Base-by-base conservation (phyloP, 2,797 vertebrate genomes). In the Cyprinodon diabolis region DNA sequence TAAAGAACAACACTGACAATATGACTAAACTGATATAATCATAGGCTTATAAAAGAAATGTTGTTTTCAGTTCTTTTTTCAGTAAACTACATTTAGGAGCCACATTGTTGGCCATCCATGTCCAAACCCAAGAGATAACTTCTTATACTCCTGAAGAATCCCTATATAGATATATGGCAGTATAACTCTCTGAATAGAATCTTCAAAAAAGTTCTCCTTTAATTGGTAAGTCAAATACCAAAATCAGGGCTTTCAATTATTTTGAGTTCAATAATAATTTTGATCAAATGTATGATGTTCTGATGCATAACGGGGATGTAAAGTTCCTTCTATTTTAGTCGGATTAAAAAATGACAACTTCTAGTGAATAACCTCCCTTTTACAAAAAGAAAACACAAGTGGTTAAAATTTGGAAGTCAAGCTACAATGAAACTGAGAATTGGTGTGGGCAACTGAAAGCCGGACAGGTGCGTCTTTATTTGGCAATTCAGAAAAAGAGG, bases 1-100 rank as follows among this genome's bases (percentile, higher is more conserved):
- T 86, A 76, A 90, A 84, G 85, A 82, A 84, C 84, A 82, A 80
- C 85, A 73, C 80, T 87, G 80, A 79, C 71, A 72, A 62, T 82
- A 72, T 83, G 89, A 83, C 72, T 73, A 63, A 77, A 85, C 80
- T 82, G 66, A 87, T 85, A 79, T 23, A 71, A 30, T 30, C 30
- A 30, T 30, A 30, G 58, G 68, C 54, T 80, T 77, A 73, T 69
- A 72, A 30, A 30, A 30, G 30, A 30, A 30, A 30, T 0, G 69
- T 79, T 82, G 79, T 13, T 82, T 67, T 43, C n/a, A 19, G 30
- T 54, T 79, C 57, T 60, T 0, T 55, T 56, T 54, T 77, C n/a
- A 21, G 66, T 63, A 75, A 25, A 73, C 56, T 35, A 23, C 1
- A 55, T 25, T 57, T 57, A 56, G 13, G 48, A 67, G 9, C 21